phyloP scores from a whole-genome alignment of 2,113 vertebrate species.

The Toxotes chatareus region DNA sequence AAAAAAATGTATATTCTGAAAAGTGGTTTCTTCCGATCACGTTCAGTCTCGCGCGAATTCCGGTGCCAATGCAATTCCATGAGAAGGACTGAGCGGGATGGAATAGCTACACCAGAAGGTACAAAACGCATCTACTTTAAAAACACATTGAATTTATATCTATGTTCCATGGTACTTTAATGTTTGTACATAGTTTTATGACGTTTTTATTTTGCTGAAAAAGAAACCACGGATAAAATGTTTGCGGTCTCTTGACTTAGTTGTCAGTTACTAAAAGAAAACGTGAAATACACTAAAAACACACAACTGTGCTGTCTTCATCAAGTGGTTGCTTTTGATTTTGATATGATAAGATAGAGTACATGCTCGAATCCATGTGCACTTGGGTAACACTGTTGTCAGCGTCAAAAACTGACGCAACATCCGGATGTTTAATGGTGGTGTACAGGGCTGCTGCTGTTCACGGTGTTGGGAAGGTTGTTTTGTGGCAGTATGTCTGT shows the following conservation, averaged over 20 bases:
- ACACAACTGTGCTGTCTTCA: background rate
- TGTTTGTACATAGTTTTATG: background rate
- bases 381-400: background rate
- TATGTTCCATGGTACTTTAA: fast-evolving
- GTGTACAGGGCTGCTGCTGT: background rate
- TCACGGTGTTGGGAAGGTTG: background rate
- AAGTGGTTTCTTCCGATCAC: conserved; percentile 69
- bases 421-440: conserved; percentile 46
- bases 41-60: conserved; percentile 62
- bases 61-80: background rate
- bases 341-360: background rate
- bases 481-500: background rate
- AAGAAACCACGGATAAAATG: background rate
- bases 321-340: background rate
- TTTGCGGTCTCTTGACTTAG: background rate
- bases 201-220: background rate
- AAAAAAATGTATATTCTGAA: background rate
- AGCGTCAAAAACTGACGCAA: conserved; percentile 50
- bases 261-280: background rate
- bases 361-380: conserved; percentile 26
- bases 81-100: no score
- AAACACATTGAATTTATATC: fast-evolving
- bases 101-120: conserved; percentile 41
- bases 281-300: background rate
- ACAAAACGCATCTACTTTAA: background rate